phyloP scores from a whole-genome alignment of 2,113 vertebrate genomes.

The Halcyon malimbica region DNA sequence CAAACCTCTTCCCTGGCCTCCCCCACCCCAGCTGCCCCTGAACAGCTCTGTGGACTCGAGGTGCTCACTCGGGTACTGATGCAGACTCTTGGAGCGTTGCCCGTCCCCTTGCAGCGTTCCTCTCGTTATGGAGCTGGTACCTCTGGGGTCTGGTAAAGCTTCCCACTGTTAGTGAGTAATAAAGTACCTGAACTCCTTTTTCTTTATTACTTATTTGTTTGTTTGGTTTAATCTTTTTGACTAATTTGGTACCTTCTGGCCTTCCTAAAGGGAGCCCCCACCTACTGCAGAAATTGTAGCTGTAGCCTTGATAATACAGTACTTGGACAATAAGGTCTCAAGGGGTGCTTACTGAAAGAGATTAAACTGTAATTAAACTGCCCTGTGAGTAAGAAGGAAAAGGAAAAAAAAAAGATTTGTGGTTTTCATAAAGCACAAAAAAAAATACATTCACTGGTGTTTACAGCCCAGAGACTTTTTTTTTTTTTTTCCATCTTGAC shows the following conservation, averaged over 20 bases:
- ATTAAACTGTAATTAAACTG: slow-evolving; percentile 82
- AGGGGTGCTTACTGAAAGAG: slow-evolving; percentile 74
- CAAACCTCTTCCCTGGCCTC: neutral
- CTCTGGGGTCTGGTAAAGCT: slow-evolving; percentile 73
- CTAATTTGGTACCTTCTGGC: slow-evolving; percentile 42
- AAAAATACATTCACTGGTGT: slow-evolving; percentile 75
- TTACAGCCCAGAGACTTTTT: slow-evolving; percentile 68
- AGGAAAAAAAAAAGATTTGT: slow-evolving; percentile 63
- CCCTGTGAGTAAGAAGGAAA: slow-evolving; percentile 67
- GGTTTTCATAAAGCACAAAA: slow-evolving; percentile 80
- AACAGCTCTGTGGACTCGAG: slow-evolving; percentile 56
- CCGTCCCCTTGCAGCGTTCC: slow-evolving; percentile 69
- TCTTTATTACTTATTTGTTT: slow-evolving; percentile 13
- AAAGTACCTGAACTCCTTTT: slow-evolving; percentile 63
- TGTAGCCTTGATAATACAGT: slow-evolving; percentile 69
- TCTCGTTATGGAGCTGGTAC: slow-evolving; percentile 72
- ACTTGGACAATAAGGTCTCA: slow-evolving; percentile 74
- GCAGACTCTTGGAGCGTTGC: slow-evolving; percentile 47
- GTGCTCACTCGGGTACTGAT: slow-evolving; percentile 67
- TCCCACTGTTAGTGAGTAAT: slow-evolving; percentile 69
- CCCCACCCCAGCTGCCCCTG: neutral
- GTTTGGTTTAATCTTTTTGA: neutral
- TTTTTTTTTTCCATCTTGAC: slow-evolving; percentile 22
- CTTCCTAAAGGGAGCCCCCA: slow-evolving; percentile 66
- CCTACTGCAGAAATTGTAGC: slow-evolving; percentile 73